Evolutionary conservation across 2,888 invertebrate genomes (phyloP).

Genomic region (Galerucella pusilla): DNA sequence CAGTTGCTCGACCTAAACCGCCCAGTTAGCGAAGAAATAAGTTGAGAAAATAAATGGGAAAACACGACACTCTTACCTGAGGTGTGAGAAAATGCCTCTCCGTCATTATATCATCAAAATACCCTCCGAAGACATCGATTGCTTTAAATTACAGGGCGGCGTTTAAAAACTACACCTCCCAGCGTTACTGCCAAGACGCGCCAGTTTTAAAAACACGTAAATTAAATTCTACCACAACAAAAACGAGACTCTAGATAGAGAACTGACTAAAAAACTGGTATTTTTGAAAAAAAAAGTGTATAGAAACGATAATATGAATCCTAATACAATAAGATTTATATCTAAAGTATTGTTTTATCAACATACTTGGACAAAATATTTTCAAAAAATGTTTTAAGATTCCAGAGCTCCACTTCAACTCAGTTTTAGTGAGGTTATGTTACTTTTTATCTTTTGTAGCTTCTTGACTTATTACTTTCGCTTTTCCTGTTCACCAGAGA

Average conservation of each 20-base stretch:
- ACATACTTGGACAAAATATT: no score
- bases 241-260: slow-evolving; percentile 27
- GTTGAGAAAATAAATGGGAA: slow-evolving; percentile 64
- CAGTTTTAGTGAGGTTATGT: neutral
- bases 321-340: no score
- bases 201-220: slow-evolving; percentile 62
- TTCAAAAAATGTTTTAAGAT: slow-evolving; percentile 32
- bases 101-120: slow-evolving; percentile 67
- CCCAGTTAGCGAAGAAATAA: slow-evolving; percentile 49
- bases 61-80: slow-evolving; percentile 61
- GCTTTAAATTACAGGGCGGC: slow-evolving; percentile 67
- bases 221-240: slow-evolving; percentile 64
- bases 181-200: slow-evolving; percentile 53
- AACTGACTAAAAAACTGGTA: neutral
- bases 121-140: slow-evolving; percentile 65
- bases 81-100: slow-evolving; percentile 66
- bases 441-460: neutral
- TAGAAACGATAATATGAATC: no score
- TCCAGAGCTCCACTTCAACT: neutral
- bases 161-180: slow-evolving; percentile 56
- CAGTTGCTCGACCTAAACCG: slow-evolving; percentile 2
- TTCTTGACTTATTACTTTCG: no score
- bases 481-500: no score
- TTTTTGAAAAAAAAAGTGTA: slow-evolving; percentile 3
- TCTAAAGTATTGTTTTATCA: no score